These are phyloP conservation scores for Portunus trituberculatus DNA, from an alignment of 1,140 invertebrate species.

Conservation along the genomic window DNA sequence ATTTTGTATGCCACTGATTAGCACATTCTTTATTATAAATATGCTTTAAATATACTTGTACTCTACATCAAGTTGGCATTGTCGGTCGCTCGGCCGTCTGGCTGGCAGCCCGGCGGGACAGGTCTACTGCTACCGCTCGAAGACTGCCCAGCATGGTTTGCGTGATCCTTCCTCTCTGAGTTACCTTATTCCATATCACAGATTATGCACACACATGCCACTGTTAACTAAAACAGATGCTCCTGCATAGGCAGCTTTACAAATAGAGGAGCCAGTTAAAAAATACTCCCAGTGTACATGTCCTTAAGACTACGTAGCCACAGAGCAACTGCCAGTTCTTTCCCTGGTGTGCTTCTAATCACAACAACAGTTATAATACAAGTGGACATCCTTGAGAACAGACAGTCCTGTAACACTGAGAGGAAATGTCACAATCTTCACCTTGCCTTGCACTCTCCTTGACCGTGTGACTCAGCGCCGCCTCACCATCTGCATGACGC, in stretches of 20 bases:
- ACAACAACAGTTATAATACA: background rate
- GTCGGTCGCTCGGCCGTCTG: background rate
- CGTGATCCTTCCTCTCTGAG: background rate
- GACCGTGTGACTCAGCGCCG: background rate
- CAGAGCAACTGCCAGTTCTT: background rate
- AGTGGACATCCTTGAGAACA: background rate
- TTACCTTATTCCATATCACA: background rate
- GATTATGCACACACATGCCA: background rate
- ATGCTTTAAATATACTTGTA: constrained; percentile 6
- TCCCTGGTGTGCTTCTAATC: background rate
- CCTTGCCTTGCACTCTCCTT: background rate
- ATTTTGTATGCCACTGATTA: background rate
- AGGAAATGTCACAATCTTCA: constrained; percentile 35
- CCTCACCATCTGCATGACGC: background rate
- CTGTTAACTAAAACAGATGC: background rate
- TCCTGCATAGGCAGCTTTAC: background rate
- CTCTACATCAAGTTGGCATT: background rate
- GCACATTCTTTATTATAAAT: background rate
- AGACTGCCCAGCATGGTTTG: background rate
- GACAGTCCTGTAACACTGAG: background rate
- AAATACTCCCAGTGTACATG: background rate
- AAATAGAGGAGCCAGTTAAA: background rate
- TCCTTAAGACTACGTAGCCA: constrained; percentile 21
- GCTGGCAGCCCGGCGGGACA: background rate
- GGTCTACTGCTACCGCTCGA: background rate